Evolutionary conservation across 2,888 invertebrate genomes (phyloP).

Genomic region (Crepidodera aurea): DNA sequence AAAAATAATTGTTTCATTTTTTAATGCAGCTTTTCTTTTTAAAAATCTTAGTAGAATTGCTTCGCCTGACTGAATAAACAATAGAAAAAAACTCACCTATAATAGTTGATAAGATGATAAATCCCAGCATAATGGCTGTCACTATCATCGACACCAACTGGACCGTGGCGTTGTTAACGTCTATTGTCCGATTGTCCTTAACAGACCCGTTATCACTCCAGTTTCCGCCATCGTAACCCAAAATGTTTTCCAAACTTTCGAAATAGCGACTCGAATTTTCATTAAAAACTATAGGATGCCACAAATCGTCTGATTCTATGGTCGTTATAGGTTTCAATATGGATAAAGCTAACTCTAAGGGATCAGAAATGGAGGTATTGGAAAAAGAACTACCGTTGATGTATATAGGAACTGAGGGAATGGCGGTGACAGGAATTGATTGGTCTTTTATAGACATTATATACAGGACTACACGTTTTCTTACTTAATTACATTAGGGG

Average conservation of each 20-base stretch:
- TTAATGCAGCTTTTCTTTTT: no score
- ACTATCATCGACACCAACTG: constrained; percentile 69
- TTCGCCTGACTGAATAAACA: no score
- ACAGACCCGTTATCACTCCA: constrained; percentile 29
- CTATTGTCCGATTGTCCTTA: constrained; percentile 55
- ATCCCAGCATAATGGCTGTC: constrained; percentile 67
- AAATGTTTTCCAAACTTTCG: constrained; percentile 37
- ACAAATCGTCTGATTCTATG: constrained; percentile 47
- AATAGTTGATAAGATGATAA: constrained; percentile 70
- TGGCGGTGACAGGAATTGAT: constrained; percentile 3
- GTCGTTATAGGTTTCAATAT: constrained; percentile 30
- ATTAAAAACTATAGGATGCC: constrained; percentile 53
- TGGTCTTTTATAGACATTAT: constrained; percentile 17
- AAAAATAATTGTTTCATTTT: no score
- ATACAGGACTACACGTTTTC: not conserved
- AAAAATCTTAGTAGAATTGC: no score
- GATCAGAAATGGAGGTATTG: constrained; percentile 5
- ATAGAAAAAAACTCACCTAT: constrained; percentile 66
- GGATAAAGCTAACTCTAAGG: constrained; percentile 31
- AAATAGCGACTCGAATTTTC: constrained; percentile 49
- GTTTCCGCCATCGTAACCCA: constrained; percentile 29
- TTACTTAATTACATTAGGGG: constrained; percentile 8
- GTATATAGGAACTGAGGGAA: constrained; percentile 7
- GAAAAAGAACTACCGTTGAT: not conserved
- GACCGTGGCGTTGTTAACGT: constrained; percentile 44